Base-by-base conservation (phyloP, 2,888 invertebrate species). In the Petrolisthes cinctipes region DNA sequence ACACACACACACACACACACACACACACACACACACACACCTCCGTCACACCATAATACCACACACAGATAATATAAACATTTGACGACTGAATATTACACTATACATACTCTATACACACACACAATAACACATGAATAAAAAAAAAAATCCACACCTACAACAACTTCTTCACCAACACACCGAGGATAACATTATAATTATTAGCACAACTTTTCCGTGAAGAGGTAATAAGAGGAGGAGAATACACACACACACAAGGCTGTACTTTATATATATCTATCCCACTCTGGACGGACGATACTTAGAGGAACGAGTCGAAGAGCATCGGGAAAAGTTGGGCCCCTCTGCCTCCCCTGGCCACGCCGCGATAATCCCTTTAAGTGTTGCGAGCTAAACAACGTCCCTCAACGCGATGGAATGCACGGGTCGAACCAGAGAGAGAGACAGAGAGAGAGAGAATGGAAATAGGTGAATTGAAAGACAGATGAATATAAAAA, bases 331-430 rank as follows among this genome's bases (percentile, higher is more conserved):
- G 53, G 51, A 86, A 71, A 75, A 51, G 0, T n/a, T 1, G 20
- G 6, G 20, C 71, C 66, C 68, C 54, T 20, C 51, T 23, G 54
- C 23, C 17, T n/a, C 37, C 37, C 51, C 83, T 37, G 83, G 73
- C 83, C 56, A 79, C 86, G 56, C 83, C 53, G 68, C 57, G 78
- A 78, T 86, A 86, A 86, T 86, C 86, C 86, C 86, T 83, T 86
- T 86, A 86, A 86, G 83, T 79, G 86, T 86, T 86, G 79, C 86
- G 86, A 86, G 79, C 83, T 86, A 86, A 86, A 86, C 86, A 86
- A 86, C 86, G 80, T 83, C 71, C 73, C 83, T 83, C 83, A 83
- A 68, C 86, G 83, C 86, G 56, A 57, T 86, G 86, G 86, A 83
- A 86, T 83, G 86, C 83, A 78, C 82, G 76, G 68, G 86, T 78